Percentiles rank a stretch among this genome's conserved stretches.
Evolutionary conservation across 2,113 vertebrate genomes (phyloP).

Genomic region (Neolamprologus brichardi): DNA sequence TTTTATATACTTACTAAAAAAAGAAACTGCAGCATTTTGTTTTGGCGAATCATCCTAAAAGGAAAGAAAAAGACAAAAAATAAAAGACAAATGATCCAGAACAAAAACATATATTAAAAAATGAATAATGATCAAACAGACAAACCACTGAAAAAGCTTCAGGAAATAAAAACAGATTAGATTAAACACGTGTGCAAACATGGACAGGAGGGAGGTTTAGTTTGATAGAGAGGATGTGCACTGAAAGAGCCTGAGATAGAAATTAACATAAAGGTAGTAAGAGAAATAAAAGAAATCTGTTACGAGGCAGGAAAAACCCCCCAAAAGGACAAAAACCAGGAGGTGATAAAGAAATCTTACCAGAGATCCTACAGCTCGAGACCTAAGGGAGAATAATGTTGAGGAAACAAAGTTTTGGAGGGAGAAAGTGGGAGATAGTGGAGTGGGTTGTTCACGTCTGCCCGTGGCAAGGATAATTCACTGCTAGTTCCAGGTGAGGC

Average conservation of each 20-base stretch:
- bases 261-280: background rate
- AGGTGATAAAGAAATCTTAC: background rate
- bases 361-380: background rate
- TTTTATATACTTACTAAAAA: background rate
- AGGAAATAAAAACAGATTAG: background rate
- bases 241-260: background rate
- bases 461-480: background rate
- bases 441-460: background rate
- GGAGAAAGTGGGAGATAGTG: background rate
- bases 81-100: background rate
- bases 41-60: background rate
- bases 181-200: background rate
- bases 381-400: background rate
- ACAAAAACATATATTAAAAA: background rate
- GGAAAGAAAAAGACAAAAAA: background rate
- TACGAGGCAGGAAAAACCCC: fast-evolving
- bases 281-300: background rate
- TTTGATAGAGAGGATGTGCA: background rate
- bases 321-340: background rate
- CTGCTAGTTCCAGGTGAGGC: slow-evolving; percentile 26
- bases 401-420: background rate
- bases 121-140: background rate
- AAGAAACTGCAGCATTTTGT: background rate
- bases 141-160: background rate
- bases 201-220: background rate